Conservation (phyloP, 2,888 invertebrate species). For the Thera obeliscata region DNA sequence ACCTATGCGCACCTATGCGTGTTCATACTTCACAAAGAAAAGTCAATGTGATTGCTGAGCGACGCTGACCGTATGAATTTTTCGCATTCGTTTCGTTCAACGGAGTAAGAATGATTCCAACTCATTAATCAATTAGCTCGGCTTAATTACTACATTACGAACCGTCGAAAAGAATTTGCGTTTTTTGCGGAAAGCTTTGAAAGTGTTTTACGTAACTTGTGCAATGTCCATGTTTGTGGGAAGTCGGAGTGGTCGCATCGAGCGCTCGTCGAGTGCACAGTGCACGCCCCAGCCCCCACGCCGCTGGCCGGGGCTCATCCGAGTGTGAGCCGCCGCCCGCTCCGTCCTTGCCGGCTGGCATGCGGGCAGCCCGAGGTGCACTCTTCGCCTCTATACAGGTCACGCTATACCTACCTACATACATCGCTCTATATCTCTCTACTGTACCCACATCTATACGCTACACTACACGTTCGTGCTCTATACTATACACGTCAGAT, state of each 20-base stretch:
- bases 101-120: constrained; percentile 29
- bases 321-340: constrained; percentile 17
- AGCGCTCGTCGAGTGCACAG: constrained; percentile 20
- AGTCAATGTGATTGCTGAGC: constrained; percentile 18
- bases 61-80: constrained; percentile 26
- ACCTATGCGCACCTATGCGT: constrained; percentile 22
- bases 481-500: constrained; percentile 30
- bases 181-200: constrained; percentile 24
- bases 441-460: constrained; percentile 20
- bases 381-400: constrained; percentile 37
- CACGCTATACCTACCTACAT: constrained; percentile 17
- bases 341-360: constrained; percentile 34
- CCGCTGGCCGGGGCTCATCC: constrained; percentile 8
- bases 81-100: constrained; percentile 30
- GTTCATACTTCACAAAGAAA: constrained; percentile 25
- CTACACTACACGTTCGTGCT: constrained; percentile 27
- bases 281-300: constrained; percentile 2
- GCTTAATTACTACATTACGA: constrained; percentile 26
- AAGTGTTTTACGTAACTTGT: constrained; percentile 20
- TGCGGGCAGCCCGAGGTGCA: constrained; percentile 41
- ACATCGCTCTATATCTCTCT: constrained; percentile 20
- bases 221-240: constrained; percentile 26
- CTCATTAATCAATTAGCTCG: constrained; percentile 30
- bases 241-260: constrained; percentile 19
- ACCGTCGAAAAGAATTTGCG: constrained; percentile 21